Percentiles rank a stretch among this genome's conserved stretches.
These are phyloP conservation scores for Trichogramma evanescens DNA, from an alignment of 2,888 invertebrate species.

Conservation along the genomic window DNA sequence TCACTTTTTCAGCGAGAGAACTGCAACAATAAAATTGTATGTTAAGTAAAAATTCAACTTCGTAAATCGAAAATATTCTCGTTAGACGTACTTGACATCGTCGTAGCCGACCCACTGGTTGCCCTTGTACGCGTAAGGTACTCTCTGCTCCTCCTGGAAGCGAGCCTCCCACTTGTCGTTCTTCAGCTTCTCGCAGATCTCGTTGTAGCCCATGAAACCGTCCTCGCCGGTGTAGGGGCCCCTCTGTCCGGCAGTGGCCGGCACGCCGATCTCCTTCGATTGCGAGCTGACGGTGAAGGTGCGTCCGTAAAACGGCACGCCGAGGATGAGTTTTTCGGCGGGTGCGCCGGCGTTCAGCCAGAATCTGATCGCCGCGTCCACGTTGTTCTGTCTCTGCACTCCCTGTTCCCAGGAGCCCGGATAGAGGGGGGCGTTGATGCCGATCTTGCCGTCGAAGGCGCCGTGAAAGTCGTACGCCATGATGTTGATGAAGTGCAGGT, in stretches of 20 bases:
- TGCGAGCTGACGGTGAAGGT: conserved; percentile 53
- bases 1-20: conserved; percentile 41
- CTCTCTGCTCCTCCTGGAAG: conserved; percentile 45
- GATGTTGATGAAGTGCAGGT: conserved; percentile 61
- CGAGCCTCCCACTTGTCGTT: conserved; percentile 37
- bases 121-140: conserved; percentile 45
- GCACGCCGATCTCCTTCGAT: conserved; percentile 52
- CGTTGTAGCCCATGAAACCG: conserved; percentile 66
- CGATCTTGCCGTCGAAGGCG: conserved; percentile 48
- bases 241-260: conserved; percentile 55
- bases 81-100: conserved; percentile 25
- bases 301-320: conserved; percentile 65
- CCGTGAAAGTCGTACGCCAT: conserved; percentile 74
- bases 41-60: background rate
- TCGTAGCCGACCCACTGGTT: conserved; percentile 37
- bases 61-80: background rate
- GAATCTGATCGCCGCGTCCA: conserved; percentile 49
- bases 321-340: conserved; percentile 60
- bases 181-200: conserved; percentile 46
- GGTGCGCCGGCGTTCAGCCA: conserved; percentile 55
- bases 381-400: conserved; percentile 38
- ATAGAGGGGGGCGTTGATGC: conserved; percentile 63
- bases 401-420: conserved; percentile 31
- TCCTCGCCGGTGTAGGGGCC: conserved; percentile 59
- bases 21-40: conserved; percentile 35